A percentile compares a stretch with the other conserved stretches of the same genome.
phyloP scores from a whole-genome alignment of 1,140 invertebrate species.

The Popillia japonica region DNA sequence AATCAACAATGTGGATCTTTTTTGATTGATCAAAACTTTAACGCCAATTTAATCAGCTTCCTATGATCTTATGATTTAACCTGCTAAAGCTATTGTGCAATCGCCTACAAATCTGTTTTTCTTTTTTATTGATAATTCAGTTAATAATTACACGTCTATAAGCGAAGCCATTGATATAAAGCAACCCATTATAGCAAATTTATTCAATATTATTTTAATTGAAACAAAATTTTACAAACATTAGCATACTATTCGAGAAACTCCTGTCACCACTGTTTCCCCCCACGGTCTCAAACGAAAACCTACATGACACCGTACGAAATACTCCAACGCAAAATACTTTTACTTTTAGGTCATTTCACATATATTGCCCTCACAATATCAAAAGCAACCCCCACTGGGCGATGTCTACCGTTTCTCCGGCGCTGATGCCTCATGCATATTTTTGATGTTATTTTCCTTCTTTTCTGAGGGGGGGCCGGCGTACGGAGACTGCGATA shows the following conservation, averaged over 20 bases:
- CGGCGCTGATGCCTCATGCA: not conserved
- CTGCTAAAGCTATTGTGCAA: too few species aligned
- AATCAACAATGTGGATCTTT: too few species aligned
- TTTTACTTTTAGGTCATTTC: constrained; percentile 19
- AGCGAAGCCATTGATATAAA: too few species aligned
- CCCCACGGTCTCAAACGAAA: not conserved
- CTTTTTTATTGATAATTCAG: too few species aligned
- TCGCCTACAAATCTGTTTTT: too few species aligned
- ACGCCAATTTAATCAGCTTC: too few species aligned
- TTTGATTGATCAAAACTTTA: too few species aligned
- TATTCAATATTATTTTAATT: constrained; percentile 2
- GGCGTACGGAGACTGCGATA: not conserved
- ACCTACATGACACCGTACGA: not conserved
- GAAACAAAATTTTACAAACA: not conserved
- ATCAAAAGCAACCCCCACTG: not conserved
- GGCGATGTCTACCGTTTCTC: not conserved
- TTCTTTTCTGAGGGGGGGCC: not conserved
- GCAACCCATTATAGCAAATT: too few species aligned
- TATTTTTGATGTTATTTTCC: constrained; percentile 12
- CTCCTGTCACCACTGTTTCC: not conserved
- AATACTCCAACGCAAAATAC: not conserved
- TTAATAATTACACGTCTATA: too few species aligned
- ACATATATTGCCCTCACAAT: constrained; percentile 10
- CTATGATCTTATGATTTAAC: too few species aligned
- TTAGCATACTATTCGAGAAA: constrained; percentile 6